Percentiles rank a stretch among this genome's conserved stretches.
These are phyloP conservation scores for Hyperopisus bebe DNA, from an alignment of 2,113 vertebrate species.

Conservation along the genomic window DNA sequence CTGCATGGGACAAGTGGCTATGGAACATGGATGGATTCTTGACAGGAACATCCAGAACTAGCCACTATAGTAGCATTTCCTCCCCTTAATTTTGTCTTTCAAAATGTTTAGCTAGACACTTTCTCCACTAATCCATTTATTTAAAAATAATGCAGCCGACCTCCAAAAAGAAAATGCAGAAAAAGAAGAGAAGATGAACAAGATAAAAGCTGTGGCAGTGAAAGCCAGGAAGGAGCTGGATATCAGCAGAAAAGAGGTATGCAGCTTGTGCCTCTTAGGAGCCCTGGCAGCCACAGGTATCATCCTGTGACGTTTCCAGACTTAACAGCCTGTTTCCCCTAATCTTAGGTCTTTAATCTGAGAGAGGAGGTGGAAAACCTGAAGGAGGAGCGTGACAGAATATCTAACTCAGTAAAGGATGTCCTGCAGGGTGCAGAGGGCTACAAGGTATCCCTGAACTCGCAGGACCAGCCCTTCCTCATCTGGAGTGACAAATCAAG, in stretches of 20 bases:
- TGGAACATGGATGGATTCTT: neutral
- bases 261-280: neutral
- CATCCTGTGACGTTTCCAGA: neutral
- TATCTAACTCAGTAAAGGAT: constrained; percentile 79
- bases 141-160: constrained; percentile 35
- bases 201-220: constrained; percentile 89
- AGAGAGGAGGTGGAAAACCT: constrained; percentile 71
- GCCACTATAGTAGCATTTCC: neutral
- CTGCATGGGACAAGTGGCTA: too few relatives aligned
- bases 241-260: constrained; percentile 82
- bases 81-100: neutral
- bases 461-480: neutral
- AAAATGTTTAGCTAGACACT: neutral
- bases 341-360: constrained; percentile 60
- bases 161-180: constrained; percentile 63
- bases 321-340: constrained; percentile 14
- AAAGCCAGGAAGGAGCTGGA: constrained; percentile 94
- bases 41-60: neutral
- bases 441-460: constrained; percentile 75
- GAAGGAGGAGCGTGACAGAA: constrained; percentile 68
- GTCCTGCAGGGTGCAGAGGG: constrained; percentile 87
- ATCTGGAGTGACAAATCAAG: neutral
- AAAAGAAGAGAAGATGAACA: constrained; percentile 82
- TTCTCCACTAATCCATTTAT: neutral
- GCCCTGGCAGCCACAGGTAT: neutral